Evolutionary conservation across 1,140 invertebrate species (phyloP), one percentile per base, ranked within the genome.

Genomic region (Bilobella aurantiaca): DNA sequence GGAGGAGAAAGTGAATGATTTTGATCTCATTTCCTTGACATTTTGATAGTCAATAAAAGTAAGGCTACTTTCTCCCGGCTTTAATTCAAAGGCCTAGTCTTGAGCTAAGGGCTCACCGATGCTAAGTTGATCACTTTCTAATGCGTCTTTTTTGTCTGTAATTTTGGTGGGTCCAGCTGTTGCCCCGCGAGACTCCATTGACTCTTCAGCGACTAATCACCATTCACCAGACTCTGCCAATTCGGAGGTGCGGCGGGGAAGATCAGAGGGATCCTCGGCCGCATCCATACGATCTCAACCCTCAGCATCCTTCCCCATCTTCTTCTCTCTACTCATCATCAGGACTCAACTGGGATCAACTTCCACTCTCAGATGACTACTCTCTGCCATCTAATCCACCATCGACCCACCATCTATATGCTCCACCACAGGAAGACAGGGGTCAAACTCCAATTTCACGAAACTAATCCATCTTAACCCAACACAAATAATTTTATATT

Each of bases 21-120:
- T 53, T 53, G 23, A 53, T 53, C 49, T 23, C 49, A 53, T 53
- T 53, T 53, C 49, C 49, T 53, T 3, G 49, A 53, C 49, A 53
- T 53, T 53, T 53, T 53, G 49, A 53, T 53, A 53, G 49, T 53
- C 49, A 53, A 53, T 53, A 53, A 53, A 53, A 53, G 23, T 53
- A 23, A n/a, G n/a, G n/a, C n/a, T n/a, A n/a, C n/a, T n/a, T n/a
- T n/a, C n/a, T n/a, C n/a, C n/a, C n/a, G n/a, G n/a, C n/a, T n/a
- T n/a, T n/a, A n/a, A n/a, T n/a, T n/a, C n/a, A n/a, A n/a, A n/a
- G n/a, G n/a, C n/a, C n/a, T n/a, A n/a, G n/a, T n/a, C n/a, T n/a
- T n/a, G n/a, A n/a, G n/a, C n/a, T n/a, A n/a, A n/a, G n/a, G n/a
- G n/a, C n/a, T n/a, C n/a, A n/a, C n/a, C n/a, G n/a, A n/a, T n/a